Evolutionary conservation across 2,797 vertebrate genomes (phyloP), one percentile per base, ranked within the genome.

Genomic region (Coranthus polyacanthus): DNA sequence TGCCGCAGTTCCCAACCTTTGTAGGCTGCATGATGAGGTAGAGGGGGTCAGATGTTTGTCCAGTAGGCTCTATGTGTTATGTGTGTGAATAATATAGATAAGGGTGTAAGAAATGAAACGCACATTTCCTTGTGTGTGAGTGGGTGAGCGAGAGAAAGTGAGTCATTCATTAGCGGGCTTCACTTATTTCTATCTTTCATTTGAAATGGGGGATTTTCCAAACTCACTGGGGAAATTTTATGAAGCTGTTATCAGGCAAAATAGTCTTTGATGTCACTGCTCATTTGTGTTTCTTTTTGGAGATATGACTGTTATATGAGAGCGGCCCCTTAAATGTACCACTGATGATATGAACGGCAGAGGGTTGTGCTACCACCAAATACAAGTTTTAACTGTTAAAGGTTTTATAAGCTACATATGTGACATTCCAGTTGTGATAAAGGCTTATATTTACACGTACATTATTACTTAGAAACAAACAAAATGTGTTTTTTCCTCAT

Each of bases 171-270:
- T 50, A 39, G 47, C 46, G 57, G 17, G 47, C 12, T 43, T 29
- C 18, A n/a, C 50, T 61, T 74, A 64, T 76, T 70, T 75, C 22
- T 47, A 6, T 4, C 50, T 63, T 79, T 79, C 53, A 16, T 58
- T 12, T 61, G 9, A 51, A 39, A 18, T 34, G 68, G 84, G 89
- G 76, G 81, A 78, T 82, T 92, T 85, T 42, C 79, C 29, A n/a
- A n/a, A 1, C 41, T 16, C 5, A 43, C 5, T 46, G 57, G 87
- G 88, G 81, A 88, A 85, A 72, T 70, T 89, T n/a, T 82, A 12
- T 84, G 22, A 46, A 45, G 37, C 56, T 69, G 38, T 18, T 59
- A 83, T 77, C 68, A 54, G 9, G 8, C 13, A 58, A 46, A 65
- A 42, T 11, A 41, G 29, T 44, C 18, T 65, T 45, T 66, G 21